Evolutionary conservation across 1,140 invertebrate genomes (phyloP).

Genomic region (Danaus melanippus): DNA sequence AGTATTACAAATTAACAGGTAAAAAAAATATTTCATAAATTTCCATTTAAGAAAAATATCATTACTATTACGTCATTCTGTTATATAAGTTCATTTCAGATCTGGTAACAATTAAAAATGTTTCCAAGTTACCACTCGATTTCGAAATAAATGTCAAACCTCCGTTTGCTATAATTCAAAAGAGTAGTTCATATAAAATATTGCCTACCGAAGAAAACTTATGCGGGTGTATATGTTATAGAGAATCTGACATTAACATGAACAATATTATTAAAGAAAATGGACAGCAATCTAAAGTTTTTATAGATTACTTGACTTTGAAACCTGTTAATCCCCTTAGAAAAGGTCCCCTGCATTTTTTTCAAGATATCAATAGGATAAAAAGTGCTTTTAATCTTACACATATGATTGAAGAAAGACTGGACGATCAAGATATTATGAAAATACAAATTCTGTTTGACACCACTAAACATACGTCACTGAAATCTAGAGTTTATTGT

Average conservation of each 20-base stretch:
- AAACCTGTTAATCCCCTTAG: slow-evolving; percentile 44
- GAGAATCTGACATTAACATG: slow-evolving; percentile 48
- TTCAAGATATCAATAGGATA: slow-evolving; percentile 61
- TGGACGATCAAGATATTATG: slow-evolving; percentile 60
- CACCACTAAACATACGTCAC: slow-evolving; percentile 48
- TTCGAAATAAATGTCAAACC: slow-evolving; percentile 52
- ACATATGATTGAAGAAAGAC: slow-evolving; percentile 39
- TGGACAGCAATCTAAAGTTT: slow-evolving; percentile 34
- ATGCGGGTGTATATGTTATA: slow-evolving; percentile 53
- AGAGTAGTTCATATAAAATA: slow-evolving; percentile 46
- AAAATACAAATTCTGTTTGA: slow-evolving; percentile 61
- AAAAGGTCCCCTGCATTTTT: slow-evolving; percentile 45
- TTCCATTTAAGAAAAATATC: not conserved
- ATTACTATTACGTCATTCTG: not conserved
- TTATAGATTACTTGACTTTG: slow-evolving; percentile 52
- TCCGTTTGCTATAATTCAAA: slow-evolving; percentile 57
- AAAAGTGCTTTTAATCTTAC: slow-evolving; percentile 54
- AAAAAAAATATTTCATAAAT: not conserved
- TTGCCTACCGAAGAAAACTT: slow-evolving; percentile 36
- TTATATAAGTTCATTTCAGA: slow-evolving; percentile 32
- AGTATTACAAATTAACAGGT: slow-evolving; percentile 64
- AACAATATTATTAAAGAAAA: slow-evolving; percentile 32
- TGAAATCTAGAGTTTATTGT: slow-evolving; percentile 53
- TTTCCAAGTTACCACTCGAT: slow-evolving; percentile 53
- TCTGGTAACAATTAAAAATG: slow-evolving; percentile 59